These are phyloP conservation scores for Leptosomus discolor DNA, from an alignment of 2,113 vertebrate species.

Conservation along the genomic window DNA sequence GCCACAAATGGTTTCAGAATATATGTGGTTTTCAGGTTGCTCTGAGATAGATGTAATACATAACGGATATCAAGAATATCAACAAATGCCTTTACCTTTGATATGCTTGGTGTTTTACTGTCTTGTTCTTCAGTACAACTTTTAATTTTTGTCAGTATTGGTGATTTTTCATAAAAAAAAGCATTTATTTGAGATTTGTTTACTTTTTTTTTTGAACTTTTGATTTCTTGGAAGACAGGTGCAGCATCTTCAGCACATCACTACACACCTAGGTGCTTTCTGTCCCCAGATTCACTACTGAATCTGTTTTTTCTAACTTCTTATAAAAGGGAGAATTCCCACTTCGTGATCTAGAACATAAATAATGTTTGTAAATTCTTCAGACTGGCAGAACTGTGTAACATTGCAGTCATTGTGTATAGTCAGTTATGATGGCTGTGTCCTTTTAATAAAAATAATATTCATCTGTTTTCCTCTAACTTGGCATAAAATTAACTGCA, in stretches of 20 bases:
- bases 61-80: not conserved
- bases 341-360: not conserved
- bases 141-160: not conserved
- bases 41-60: not conserved
- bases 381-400: not conserved
- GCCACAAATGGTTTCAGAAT: not conserved
- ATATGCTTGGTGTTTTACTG: not conserved
- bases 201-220: not conserved
- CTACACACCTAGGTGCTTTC: not conserved
- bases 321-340: not conserved
- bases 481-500: not conserved
- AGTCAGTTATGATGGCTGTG: not conserved
- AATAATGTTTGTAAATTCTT: not conserved
- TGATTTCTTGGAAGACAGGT: not conserved
- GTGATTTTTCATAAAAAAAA: not conserved
- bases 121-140: not conserved
- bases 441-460: not conserved
- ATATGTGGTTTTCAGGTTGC: not conserved
- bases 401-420: not conserved
- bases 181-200: not conserved
- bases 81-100: not conserved
- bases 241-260: not conserved
- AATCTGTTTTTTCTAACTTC: not conserved
- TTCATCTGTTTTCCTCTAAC: not conserved
- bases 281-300: not conserved